Percentiles rank a stretch among this genome's conserved stretches.
These are phyloP conservation scores for Ctenopoma multispine DNA, from an alignment of 2,797 vertebrate genomes.

Conservation along the genomic window DNA sequence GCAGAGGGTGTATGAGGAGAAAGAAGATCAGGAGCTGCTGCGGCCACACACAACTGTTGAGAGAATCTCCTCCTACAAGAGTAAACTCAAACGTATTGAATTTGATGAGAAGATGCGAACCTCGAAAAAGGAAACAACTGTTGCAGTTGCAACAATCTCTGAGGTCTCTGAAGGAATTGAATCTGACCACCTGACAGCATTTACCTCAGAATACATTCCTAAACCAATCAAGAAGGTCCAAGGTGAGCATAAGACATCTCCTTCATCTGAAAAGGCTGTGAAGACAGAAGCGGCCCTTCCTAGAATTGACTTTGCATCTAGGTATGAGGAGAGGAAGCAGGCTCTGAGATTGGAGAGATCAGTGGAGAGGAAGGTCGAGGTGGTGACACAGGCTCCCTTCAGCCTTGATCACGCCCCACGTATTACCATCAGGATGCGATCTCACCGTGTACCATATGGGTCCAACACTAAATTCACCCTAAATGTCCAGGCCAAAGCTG, in stretches of 20 bases:
- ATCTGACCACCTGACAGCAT: slow-evolving; percentile 82
- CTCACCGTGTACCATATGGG: slow-evolving; percentile 91
- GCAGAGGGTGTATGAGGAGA: slow-evolving; percentile 92
- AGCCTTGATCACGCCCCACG: slow-evolving; percentile 94
- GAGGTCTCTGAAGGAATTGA: slow-evolving; percentile 86
- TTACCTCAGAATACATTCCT: slow-evolving; percentile 87
- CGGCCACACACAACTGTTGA: slow-evolving; percentile 87
- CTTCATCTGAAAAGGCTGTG: slow-evolving; percentile 81
- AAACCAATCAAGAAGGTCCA: slow-evolving; percentile 89
- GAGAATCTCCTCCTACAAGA: slow-evolving; percentile 91
- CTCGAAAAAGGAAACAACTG: slow-evolving; percentile 85
- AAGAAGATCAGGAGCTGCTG: slow-evolving; percentile 94
- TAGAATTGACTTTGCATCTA: slow-evolving; percentile 93
- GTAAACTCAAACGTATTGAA: slow-evolving; percentile 91
- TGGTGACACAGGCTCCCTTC: slow-evolving; percentile 93
- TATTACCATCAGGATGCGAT: slow-evolving; percentile 96
- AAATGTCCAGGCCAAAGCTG: slow-evolving; percentile 95
- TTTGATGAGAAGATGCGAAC: slow-evolving; percentile 91
- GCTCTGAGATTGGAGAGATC: slow-evolving; percentile 91
- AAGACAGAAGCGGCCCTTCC: slow-evolving; percentile 86
- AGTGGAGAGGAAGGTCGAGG: slow-evolving; percentile 86
- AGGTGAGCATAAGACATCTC: slow-evolving; percentile 80
- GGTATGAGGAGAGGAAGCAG: slow-evolving; percentile 96
- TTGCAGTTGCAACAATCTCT: slow-evolving; percentile 81
- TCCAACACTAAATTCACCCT: slow-evolving; percentile 93